These are phyloP conservation scores for Megaceryle maxima DNA, from an alignment of 2,113 vertebrate species.

Conservation along the genomic window DNA sequence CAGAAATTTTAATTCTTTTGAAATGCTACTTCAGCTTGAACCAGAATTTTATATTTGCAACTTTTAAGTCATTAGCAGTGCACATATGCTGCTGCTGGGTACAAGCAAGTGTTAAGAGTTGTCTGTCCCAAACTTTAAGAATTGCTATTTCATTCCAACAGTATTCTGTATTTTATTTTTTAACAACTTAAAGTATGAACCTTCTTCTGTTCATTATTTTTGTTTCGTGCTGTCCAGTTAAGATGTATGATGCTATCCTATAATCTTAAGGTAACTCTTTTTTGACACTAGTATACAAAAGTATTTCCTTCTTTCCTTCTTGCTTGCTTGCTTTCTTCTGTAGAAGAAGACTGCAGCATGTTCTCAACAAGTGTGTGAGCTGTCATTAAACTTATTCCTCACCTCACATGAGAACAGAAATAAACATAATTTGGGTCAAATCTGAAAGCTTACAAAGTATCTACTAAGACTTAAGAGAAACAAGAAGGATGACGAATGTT, in stretches of 20 bases:
- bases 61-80: not conserved
- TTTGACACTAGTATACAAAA: not conserved
- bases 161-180: not conserved
- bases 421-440: not conserved
- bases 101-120: not conserved
- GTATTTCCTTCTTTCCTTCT: not conserved
- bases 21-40: not conserved
- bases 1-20: not conserved
- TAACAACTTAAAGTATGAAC: not conserved
- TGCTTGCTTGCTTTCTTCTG: not conserved
- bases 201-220: not conserved
- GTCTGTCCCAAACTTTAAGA: not conserved
- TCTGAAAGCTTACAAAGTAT: not conserved
- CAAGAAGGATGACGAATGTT: not conserved
- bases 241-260: not conserved
- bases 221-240: not conserved
- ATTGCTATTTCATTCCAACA: not conserved
- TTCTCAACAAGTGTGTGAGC: not conserved
- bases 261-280: not conserved
- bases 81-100: not conserved
- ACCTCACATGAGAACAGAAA: not conserved
- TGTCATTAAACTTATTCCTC: not conserved
- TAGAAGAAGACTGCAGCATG: not conserved
- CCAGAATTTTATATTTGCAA: not conserved
- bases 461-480: not conserved